These are phyloP conservation scores for Girardinus metallicus DNA, from an alignment of 2,797 vertebrate genomes.

Conservation along the genomic window DNA sequence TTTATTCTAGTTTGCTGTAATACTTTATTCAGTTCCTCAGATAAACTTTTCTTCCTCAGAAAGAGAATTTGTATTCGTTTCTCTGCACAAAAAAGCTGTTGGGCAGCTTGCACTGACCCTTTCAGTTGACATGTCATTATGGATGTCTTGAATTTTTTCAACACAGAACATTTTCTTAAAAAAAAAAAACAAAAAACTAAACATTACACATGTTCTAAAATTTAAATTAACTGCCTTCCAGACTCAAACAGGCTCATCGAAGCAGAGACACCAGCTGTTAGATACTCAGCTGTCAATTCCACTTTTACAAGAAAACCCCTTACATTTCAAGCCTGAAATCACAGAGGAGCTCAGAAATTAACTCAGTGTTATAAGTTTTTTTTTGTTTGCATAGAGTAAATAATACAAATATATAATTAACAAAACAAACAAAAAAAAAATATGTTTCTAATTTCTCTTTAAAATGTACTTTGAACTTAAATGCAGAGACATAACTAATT, in stretches of 20 bases:
- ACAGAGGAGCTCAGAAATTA: slow-evolving; percentile 12
- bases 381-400: background rate
- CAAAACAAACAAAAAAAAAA: background rate
- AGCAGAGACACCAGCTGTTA: slow-evolving; percentile 58
- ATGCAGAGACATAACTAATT: background rate
- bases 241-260: slow-evolving; percentile 42
- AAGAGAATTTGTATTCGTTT: slow-evolving; percentile 28
- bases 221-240: slow-evolving; percentile 48
- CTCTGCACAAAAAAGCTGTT: slow-evolving; percentile 39
- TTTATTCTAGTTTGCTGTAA: slow-evolving; percentile 10
- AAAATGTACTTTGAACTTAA: slow-evolving; percentile 1
- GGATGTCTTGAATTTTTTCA: background rate
- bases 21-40: slow-evolving; percentile 16
- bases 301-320: slow-evolving; percentile 18
- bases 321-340: slow-evolving; percentile 22
- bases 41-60: slow-evolving; percentile 33
- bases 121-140: slow-evolving; percentile 26
- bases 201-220: background rate
- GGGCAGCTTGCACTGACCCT: slow-evolving; percentile 41
- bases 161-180: background rate
- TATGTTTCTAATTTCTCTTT: no score
- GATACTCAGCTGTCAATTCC: slow-evolving; percentile 15
- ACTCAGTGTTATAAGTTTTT: background rate
- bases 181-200: background rate
- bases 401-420: background rate